phyloP scores from a whole-genome alignment of 2,113 vertebrate genomes.

The Dryoscopus gambensis region DNA sequence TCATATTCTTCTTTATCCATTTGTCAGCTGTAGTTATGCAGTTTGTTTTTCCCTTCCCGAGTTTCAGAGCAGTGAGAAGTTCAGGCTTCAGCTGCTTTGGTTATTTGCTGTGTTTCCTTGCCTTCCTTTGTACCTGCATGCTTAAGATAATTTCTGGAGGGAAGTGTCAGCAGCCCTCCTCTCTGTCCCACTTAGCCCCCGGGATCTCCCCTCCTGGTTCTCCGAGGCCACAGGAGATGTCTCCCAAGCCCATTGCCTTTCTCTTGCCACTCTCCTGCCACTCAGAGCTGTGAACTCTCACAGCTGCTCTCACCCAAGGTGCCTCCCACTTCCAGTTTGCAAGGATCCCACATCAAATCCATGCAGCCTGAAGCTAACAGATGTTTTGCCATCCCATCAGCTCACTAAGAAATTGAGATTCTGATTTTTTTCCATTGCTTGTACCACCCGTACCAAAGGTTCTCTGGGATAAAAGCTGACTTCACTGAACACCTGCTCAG shows the following conservation, averaged over 20 bases:
- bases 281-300: slow-evolving; percentile 50
- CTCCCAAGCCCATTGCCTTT: neutral
- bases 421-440: neutral
- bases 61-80: neutral
- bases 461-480: neutral
- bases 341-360: slow-evolving; percentile 29
- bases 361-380: slow-evolving; percentile 37
- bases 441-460: neutral
- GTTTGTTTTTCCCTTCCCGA: neutral
- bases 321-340: slow-evolving; percentile 51
- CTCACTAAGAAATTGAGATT: slow-evolving; percentile 23
- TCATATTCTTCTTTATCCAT: neutral
- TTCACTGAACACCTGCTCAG: neutral
- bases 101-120: neutral
- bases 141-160: neutral
- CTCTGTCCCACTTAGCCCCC: neutral
- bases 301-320: slow-evolving; percentile 53
- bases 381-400: slow-evolving; percentile 45
- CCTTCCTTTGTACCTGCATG: neutral
- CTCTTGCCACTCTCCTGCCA: slow-evolving; percentile 5
- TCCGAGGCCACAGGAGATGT: neutral
- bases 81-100: neutral
- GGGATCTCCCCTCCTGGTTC: neutral
- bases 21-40: neutral
- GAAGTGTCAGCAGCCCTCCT: neutral